Evolutionary conservation across 2,113 vertebrate genomes (phyloP), one percentile per base, ranked within the genome.

Genomic region (Cephalopholis sonnerati): DNA sequence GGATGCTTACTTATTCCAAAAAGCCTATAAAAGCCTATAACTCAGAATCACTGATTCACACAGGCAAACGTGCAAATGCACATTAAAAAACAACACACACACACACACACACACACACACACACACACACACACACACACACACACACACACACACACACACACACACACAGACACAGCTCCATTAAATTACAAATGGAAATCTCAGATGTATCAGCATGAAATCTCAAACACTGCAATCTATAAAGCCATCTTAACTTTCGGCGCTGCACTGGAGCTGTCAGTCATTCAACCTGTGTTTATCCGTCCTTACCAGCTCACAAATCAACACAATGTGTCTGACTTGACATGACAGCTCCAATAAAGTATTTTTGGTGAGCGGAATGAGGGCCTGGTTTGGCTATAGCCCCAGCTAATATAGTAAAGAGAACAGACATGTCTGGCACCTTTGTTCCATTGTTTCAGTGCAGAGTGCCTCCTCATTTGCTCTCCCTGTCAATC

Each of bases 331-430:
- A 24, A 69, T n/a, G 17, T 24, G 70, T 85, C 74, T 74, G 62
- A 74, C 44, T 64, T 57, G 57, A 89, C 73, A 64, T 87, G 90
- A 86, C 90, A 83, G 53, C 59, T 44, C 78, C 71, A 79, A 81
- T 87, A 87, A 89, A 84, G 72, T 57, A 4, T 7, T 77, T 54
- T 9, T 79, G 70, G 44, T 67, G 64, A 64, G 67, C 75, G 61
- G 57, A 77, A 39, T 16, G 71, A 53, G 65, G 61, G 27, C 46
- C 46, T 9, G 24, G 36, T 72, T 81, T 70, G 46, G 57, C 74
- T 39, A 39, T 12, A 83, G 75, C 74, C 51, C 5, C 39, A 44
- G 71, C 74, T 81, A 64, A 82, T 63, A 69, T 25, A 79, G 62
- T 59, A 32, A 65, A 54, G 55, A 46, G 32, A 55, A 73, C 8